Conservation (phyloP, 1,140 invertebrate genomes). For the Drosophila takahashii region DNA sequence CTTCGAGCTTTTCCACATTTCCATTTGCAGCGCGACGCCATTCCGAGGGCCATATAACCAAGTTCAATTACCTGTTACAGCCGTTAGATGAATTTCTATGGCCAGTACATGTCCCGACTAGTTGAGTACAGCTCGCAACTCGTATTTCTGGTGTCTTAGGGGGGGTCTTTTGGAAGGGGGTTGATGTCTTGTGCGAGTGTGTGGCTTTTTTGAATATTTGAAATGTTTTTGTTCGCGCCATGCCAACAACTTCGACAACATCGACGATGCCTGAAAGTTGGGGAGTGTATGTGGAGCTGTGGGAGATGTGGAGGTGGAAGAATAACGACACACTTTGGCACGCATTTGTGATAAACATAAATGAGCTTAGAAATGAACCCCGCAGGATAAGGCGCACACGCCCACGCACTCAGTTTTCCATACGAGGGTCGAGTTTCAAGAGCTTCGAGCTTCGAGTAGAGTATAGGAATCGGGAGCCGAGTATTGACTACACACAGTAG, state of each 20-base stretch:
- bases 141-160: background rate
- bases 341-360: constrained; percentile 85
- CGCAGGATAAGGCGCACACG: constrained; percentile 72
- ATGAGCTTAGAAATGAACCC: constrained; percentile 85
- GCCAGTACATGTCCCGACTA: constrained; percentile 80
- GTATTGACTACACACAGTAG: constrained; percentile 61
- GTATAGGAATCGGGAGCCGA: background rate
- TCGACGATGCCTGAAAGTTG: constrained; percentile 13
- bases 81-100: constrained; percentile 85
- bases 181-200: constrained; percentile 6
- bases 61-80: constrained; percentile 85
- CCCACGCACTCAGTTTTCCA: constrained; percentile 12
- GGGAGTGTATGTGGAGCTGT: background rate
- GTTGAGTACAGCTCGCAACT: constrained; percentile 55
- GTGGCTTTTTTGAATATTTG: constrained; percentile 73
- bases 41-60: constrained; percentile 77
- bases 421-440: background rate
- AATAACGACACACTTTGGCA: constrained; percentile 84
- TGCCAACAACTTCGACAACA: constrained; percentile 36
- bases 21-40: constrained; percentile 59
- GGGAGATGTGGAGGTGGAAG: constrained; percentile 30
- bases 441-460: background rate
- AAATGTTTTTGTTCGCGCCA: constrained; percentile 78
- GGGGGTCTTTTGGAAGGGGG: background rate
- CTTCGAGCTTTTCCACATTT: constrained; percentile 26